Evolutionary conservation across 2,888 invertebrate species (phyloP), one percentile per base, ranked within the genome.

Genomic region (Cartodere bifasciata): DNA sequence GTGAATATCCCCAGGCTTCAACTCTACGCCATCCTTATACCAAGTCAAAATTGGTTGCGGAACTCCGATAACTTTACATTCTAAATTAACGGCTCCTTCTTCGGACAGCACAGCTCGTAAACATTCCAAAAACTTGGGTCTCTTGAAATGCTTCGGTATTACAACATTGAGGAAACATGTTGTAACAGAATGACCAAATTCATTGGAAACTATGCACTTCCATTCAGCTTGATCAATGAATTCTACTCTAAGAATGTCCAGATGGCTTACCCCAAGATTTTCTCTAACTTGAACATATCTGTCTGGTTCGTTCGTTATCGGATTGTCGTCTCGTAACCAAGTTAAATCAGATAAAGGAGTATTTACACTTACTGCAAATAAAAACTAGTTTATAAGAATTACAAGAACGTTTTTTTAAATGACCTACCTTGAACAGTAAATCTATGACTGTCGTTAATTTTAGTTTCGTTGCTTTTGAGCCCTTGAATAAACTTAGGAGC

Each of bases 31-130:
- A 53, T 90, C 90, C 60, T 90, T 90, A 54, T 84, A 90, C 90
- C 90, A 90, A 50, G 85, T 87, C 1, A 90, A 62, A n/a, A 77
- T 65, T 1, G 88, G 88, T 50, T 87, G 87, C 0, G 88, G 88
- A 2, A 88, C 86, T 4, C 88, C 88, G 35, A 88, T 87, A 1
- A 88, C 87, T 63, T 90, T 90, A 56, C 90, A 90, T 56, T 90
- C 90, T 36, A 90, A 67, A 58, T 88, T 88, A 1, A 90, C 90
- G 6, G 88, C 85, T 0, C 88, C 83, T 58, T 86, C 86, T 39
- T 87, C 84, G 0, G 86, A 85, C 11, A 90, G 63, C 22, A 87
- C 79, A 0, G 88, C 90, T 43, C 83, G 70, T 3, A 90, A 64
- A 41, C 81, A 81, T 57, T 90, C 88, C 29, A 90, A 63, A 56